Base-by-base conservation (phyloP, 2,888 invertebrate species). In the Acleris holmiana region DNA sequence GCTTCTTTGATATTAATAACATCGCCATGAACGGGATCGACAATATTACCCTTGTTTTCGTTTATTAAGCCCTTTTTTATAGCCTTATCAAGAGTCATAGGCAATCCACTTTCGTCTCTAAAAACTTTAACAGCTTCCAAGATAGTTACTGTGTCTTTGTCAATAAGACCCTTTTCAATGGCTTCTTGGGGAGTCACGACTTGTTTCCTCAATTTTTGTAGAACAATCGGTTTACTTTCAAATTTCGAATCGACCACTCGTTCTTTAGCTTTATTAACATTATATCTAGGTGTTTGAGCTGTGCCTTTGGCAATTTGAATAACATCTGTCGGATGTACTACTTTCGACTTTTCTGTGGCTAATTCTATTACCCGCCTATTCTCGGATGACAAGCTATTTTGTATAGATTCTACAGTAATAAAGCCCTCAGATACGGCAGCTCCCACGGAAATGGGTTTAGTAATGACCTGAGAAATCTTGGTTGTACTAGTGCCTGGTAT, bases 21-120 rank as follows among this genome's bases (percentile, higher is more conserved):
- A 72, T 97, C 96, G 55, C 98, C 97, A 67, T 96, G 94, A 77
- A 96, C 95, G 2, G 97, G 96, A 90, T 99, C 98, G 5, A 95
- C 89, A 67, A 99, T 96, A 71, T 94, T 94, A 23, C 98, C 98
- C 53, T 93, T 93, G 56, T 94, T 93, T 53, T 96, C 95, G 81
- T 97, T 94, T 55, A 98, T 89, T 69, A 95, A 91, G 2, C 95
- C 95, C 5, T 88, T 84, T 68, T 94, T 94, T 19, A 98, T 91
- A 2, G 97, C 97, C 80, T 97, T 96, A 61, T 94, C 93, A n/a
- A 98, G 93, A 19, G 95, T 95, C 35, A 96, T 85, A 2, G 93
- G 89, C 56, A 94, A 94, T 10, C 95, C 95, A 61, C 93, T 93
- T 29, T 91, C 85, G 69, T 93, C 91, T 62, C 92, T 92, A 71